Evolutionary conservation across 2,797 vertebrate species (phyloP), one percentile per base, ranked within the genome.

Genomic region (Saguinus oedipus): DNA sequence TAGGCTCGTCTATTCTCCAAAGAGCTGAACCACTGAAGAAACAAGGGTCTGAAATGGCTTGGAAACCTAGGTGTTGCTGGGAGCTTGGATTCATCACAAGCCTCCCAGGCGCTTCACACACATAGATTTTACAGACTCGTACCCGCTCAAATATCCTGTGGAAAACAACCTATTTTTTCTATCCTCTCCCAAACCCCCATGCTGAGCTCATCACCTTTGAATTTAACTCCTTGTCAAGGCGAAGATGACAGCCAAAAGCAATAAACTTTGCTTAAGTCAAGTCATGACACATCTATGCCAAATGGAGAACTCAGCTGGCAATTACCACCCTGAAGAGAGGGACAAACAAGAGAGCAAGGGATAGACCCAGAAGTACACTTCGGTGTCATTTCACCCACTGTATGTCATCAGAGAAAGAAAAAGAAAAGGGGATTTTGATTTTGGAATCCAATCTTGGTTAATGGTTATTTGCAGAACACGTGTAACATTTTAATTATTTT

Each of bases 401-500:
- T 70, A 20, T 1, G 46, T 33, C 5, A 26, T 3, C 20, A 70
- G 81, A 50, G 20, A 91, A 70, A 86, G 90, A 91, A 68, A 68
- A 33, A 11, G 81, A 80, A 83, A 88, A 70, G 27, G 46, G 55
- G 55, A 96, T 95, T 96, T 76, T 84, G 79, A 94, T 42, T 98
- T 44, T 83, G 79, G 93, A 11, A 61, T 96, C 97, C 97, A 44
- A 94, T 97, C 97, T 96, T 94, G 68, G 0, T 94, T 98, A 98
- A 98, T 97, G 98, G 97, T 93, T 98, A 98, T 98, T 98, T 98
- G 97, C 61, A 96, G 93, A 97, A 98, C 89, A 97, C 68, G 96
- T 95, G 90, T 61, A 98, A 98, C 95, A 84, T 97, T 98, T 97
- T 98, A 98, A 98, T 98, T 98, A 98, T 98, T 97, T 96, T 84